phyloP scores from a whole-genome alignment of 1,140 invertebrate genomes.

The Drosophila nannoptera region DNA sequence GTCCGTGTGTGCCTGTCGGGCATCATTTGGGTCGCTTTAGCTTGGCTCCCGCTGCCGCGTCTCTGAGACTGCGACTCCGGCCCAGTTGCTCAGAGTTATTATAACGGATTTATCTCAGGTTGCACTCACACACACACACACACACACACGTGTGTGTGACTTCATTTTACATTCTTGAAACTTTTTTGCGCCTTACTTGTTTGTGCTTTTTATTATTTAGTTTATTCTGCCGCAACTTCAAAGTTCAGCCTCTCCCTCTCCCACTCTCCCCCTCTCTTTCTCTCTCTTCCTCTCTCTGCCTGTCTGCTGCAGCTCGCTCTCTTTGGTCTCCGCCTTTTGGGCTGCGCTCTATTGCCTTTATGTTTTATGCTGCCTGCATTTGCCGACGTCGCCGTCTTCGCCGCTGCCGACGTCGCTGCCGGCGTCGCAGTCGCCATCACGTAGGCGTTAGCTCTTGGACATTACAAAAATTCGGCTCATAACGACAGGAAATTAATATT shows the following conservation, averaged over 20 bases:
- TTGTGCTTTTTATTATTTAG: slow-evolving; percentile 54
- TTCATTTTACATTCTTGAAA: slow-evolving; percentile 59
- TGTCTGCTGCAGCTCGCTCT: background rate
- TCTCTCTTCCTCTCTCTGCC: background rate
- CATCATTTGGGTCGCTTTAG: slow-evolving; percentile 56
- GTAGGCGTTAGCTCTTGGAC: slow-evolving; percentile 44
- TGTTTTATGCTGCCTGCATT: slow-evolving; percentile 30
- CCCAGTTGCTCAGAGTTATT: slow-evolving; percentile 71
- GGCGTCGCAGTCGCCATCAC: slow-evolving; percentile 1
- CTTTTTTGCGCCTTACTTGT: slow-evolving; percentile 52
- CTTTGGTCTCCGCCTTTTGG: slow-evolving; percentile 1
- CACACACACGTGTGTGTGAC: slow-evolving; percentile 52
- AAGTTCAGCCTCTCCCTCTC: slow-evolving; percentile 27
- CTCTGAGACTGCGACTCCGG: slow-evolving; percentile 16
- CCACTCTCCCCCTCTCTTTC: background rate
- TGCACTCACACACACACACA: slow-evolving; percentile 36
- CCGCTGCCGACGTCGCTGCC: background rate
- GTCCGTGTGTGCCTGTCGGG: slow-evolving; percentile 40
- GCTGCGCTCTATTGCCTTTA: slow-evolving; percentile 30
- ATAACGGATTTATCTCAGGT: slow-evolving; percentile 77
- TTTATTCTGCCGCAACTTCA: slow-evolving; percentile 49
- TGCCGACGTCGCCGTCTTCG: slow-evolving; percentile 1
- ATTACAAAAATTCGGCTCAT: slow-evolving; percentile 36
- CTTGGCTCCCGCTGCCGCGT: slow-evolving; percentile 8
- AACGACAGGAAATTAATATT: slow-evolving; percentile 71